These are phyloP conservation scores for Lasius fuliginosus DNA, from an alignment of 2,888 invertebrate species.

Conservation along the genomic window DNA sequence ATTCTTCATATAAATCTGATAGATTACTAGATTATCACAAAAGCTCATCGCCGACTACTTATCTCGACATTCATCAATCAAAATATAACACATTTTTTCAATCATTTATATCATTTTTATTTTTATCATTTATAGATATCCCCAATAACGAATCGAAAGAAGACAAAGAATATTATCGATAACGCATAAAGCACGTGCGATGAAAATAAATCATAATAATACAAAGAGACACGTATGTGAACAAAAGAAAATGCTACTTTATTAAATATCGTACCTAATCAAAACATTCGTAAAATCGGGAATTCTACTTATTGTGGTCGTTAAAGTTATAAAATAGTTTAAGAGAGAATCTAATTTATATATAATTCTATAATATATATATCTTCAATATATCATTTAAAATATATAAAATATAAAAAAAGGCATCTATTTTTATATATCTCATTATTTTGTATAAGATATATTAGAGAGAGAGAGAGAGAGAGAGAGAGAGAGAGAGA, in stretches of 20 bases:
- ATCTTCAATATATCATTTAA: background rate
- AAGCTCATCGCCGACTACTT: background rate
- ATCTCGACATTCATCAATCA: slow-evolving; percentile 11
- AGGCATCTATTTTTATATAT: background rate
- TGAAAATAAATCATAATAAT: background rate
- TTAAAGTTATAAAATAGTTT: slow-evolving; percentile 8
- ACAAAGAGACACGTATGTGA: background rate
- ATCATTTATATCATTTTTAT: background rate
- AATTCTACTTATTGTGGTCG: background rate
- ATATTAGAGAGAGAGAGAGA: background rate
- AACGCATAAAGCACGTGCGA: background rate
- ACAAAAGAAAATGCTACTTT: too few species aligned
- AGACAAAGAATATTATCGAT: slow-evolving; percentile 7
- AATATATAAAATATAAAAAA: background rate
- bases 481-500: too few species aligned
- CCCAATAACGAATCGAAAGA: background rate
- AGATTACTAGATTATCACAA: background rate
- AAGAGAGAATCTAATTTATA: background rate
- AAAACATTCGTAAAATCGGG: background rate
- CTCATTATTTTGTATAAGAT: background rate
- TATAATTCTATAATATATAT: background rate
- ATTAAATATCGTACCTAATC: background rate
- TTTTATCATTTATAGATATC: background rate
- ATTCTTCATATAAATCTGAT: background rate
- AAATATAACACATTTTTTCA: background rate